Base-by-base conservation (phyloP, 37 sponge, comb jelly and placozoan genomes). In the Dysidea cf. avara region DNA sequence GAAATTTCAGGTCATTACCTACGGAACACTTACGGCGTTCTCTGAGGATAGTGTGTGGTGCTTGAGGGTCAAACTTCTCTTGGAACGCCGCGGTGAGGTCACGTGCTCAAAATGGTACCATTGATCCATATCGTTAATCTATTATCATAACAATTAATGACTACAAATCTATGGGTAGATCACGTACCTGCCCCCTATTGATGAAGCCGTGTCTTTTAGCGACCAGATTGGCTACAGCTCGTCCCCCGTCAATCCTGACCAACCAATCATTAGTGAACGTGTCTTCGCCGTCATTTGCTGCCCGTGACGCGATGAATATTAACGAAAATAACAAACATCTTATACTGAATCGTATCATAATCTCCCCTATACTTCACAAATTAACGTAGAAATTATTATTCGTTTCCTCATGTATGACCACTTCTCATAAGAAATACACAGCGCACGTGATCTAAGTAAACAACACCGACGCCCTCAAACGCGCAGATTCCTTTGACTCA, bases 231-330 rank as follows among this genome's bases (percentile, higher is more conserved):
- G 93, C 93, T 20, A 56, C 70, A 6, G 70, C 75, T 13, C 21
- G 22, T 26, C 93, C 93, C 1, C 85, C 85, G 0, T 16, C 52
- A 9, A 93, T 57, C 53, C 84, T 81, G 22, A 93, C 88, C 0
- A 80, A 89, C 93, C 93, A 93, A 21, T 72, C 67, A 69, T 93
- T 93, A 31, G 86, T 81, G 51, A 83, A 87, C 28, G 43, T 28
- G 3, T 49, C 71, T 31, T 78, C 70, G 0, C 61, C 43, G 6
- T 67, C 70, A 7, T 83, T 56, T 32, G 36, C 36, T 43, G 46
- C 5, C 46, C 46, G 9, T 43, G 46, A 43, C 5, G 46, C 9
- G 9, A 5, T n/a, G n/a, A n/a, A 12, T 43, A 43, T 43, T 43
- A 43, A 12, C 9, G 46, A 43, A 43, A 5, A 43, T 43, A 43